These are phyloP conservation scores for Pyrochroa serraticornis DNA, from an alignment of 2,888 invertebrate genomes.

Conservation along the genomic window DNA sequence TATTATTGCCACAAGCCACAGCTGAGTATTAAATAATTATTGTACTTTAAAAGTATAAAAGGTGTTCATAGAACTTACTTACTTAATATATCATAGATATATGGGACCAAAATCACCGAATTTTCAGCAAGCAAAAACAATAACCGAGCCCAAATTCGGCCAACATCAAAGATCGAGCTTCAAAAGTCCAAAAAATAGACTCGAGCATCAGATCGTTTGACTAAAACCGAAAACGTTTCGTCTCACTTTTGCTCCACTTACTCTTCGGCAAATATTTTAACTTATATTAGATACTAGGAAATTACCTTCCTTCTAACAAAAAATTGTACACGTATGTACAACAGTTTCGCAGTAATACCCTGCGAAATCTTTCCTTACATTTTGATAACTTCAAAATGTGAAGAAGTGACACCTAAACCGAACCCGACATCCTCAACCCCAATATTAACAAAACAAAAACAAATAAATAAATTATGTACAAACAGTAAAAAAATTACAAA, in stretches of 20 bases:
- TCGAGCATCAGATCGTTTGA: constrained; percentile 42
- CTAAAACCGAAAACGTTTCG: constrained; percentile 13
- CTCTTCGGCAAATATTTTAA: constrained; percentile 57
- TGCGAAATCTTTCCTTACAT: constrained; percentile 41
- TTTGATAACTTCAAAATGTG: constrained; percentile 55
- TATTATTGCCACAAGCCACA: too few relatives aligned
- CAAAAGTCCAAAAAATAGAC: constrained; percentile 40
- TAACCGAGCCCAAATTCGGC: background rate
- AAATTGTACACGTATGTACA: constrained; percentile 28
- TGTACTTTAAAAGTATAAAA: too few relatives aligned
- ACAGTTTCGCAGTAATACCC: constrained; percentile 53
- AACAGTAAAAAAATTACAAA: constrained; percentile 61
- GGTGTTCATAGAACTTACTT: constrained; percentile 94
- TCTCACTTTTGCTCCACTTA: constrained; percentile 36
- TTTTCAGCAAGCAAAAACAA: constrained; percentile 31
- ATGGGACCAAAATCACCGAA: constrained; percentile 78
- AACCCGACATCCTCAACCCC: constrained; percentile 32
- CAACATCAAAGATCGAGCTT: constrained; percentile 41
- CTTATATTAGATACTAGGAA: constrained; percentile 56
- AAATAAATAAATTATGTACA: constrained; percentile 34
- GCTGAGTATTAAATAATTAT: too few relatives aligned
- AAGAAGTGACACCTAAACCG: constrained; percentile 37
- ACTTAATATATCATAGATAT: constrained; percentile 96
- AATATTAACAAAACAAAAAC: constrained; percentile 25
- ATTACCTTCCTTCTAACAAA: constrained; percentile 60